Base-by-base conservation (phyloP, 2,113 vertebrate species). In the Verasper variegatus region DNA sequence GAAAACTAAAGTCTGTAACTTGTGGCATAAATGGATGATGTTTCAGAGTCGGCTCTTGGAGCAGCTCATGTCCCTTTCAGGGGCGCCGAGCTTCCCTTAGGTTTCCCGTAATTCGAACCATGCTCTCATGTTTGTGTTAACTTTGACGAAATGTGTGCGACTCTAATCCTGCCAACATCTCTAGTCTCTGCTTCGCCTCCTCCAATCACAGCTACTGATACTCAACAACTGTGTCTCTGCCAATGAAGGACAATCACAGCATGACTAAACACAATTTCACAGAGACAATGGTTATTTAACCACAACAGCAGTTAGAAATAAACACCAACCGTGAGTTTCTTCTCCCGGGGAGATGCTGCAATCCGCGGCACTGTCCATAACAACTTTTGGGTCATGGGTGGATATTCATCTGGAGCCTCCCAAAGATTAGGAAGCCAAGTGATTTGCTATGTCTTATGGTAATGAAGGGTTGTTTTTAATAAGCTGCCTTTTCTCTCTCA, bases 401-500 rank as follows among this genome's bases (percentile, higher is more conserved):
- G 91, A 91, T 94, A 86, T 89, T 84, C 73, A 92, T 91, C 82
- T 67, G 78, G 55, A 81, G 79, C 81, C 86, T 89, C 71, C 71
- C 27, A 74, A 80, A 91, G 88, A 93, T 94, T 92, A 93, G 85
- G 83, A 87, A 89, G 89, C 81, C 87, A 92, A 91, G 84, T 92
- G 84, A 83, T 80, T 76, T 79, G 63, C 83, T 90, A 81, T 89
- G 83, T 93, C 83, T 92, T 91, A 91, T 87, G 90, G 56, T 89
- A 94, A 94, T 94, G 88, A 93, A 85, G 71, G 81, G 82, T 88
- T 84, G 88, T 91, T 92, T 93, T 90, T 92, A 92, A 92, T 90
- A 91, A 88, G 83, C 85, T 84, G 65, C 72, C 76, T 65, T 62
- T 79, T 87, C 80, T 61, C 57, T 81, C 78, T 85, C 76, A 75